Evolutionary conservation across 2,888 invertebrate species (phyloP).

Genomic region (Mesochorus sp.): DNA sequence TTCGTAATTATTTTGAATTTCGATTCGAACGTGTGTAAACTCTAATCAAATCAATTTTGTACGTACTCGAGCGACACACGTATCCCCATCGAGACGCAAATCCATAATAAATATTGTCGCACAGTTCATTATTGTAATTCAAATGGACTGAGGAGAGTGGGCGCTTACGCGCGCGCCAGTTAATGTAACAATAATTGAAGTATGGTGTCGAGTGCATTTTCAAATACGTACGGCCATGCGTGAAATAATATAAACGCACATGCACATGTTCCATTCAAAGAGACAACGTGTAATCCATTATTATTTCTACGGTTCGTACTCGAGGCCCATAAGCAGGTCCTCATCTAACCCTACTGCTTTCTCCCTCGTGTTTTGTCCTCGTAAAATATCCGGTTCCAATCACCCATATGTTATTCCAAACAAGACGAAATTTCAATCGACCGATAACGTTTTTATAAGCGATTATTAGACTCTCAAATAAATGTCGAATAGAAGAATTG

Average conservation of each 20-base stretch:
- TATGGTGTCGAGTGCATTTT: constrained; percentile 43
- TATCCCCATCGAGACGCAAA: constrained; percentile 31
- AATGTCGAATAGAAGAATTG: too few relatives aligned
- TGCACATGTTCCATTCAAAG: neutral
- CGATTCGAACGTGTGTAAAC: neutral
- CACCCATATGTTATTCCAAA: neutral
- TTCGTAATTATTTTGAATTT: neutral
- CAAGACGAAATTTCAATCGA: neutral
- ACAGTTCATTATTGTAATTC: constrained; percentile 51
- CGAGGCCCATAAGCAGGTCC: constrained; percentile 1
- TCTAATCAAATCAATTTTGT: constrained; percentile 3
- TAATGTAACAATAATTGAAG: constrained; percentile 59
- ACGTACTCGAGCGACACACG: neutral
- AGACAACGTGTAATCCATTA: neutral
- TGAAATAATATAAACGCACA: neutral
- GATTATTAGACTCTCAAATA: too few relatives aligned
- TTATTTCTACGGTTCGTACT: constrained; percentile 16
- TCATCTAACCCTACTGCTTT: neutral
- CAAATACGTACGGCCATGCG: neutral
- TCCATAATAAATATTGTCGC: constrained; percentile 51
- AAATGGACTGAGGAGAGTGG: constrained; percentile 23
- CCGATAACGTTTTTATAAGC: too few relatives aligned
- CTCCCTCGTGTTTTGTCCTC: neutral
- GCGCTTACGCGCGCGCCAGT: constrained; percentile 32
- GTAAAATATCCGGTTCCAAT: constrained; percentile 12